Percentiles rank a stretch among this genome's conserved stretches.
Evolutionary conservation across 2,113 vertebrate species (phyloP).

Genomic region (Bujurquina vittata): DNA sequence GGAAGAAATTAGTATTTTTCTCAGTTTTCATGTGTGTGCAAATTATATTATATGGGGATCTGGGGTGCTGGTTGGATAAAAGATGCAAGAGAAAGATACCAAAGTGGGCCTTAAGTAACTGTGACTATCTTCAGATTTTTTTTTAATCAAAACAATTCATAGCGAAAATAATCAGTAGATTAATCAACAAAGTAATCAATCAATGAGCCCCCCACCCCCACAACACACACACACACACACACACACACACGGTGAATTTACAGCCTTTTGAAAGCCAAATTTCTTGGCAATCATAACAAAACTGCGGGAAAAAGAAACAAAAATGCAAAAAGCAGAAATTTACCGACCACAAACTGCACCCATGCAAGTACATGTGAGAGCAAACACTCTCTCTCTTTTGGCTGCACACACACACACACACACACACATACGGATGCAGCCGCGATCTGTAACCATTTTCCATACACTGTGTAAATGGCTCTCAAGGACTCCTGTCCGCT

Average conservation of each 20-base stretch:
- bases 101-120: background rate
- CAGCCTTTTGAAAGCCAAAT: background rate
- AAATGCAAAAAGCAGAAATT: background rate
- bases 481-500: constrained; percentile 71
- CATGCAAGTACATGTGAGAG: background rate
- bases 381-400: constrained; percentile 11
- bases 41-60: background rate
- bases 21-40: background rate
- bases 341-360: constrained; percentile 1
- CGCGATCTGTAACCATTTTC: constrained; percentile 51
- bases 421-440: background rate
- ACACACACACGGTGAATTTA: background rate
- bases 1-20: background rate
- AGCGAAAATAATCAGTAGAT: background rate
- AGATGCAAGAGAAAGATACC: background rate
- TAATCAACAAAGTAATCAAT: background rate
- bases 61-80: background rate
- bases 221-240: fast-evolving
- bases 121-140: fast-evolving
- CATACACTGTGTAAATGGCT: constrained; percentile 64
- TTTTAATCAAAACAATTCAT: background rate
- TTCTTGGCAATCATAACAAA: background rate
- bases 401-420: background rate
- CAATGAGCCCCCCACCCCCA: background rate
- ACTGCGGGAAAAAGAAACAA: background rate